Percentiles rank a stretch among this genome's conserved stretches.
phyloP scores from a whole-genome alignment of 92 coral and sea anemone genomes.

The Porites evermanni region DNA sequence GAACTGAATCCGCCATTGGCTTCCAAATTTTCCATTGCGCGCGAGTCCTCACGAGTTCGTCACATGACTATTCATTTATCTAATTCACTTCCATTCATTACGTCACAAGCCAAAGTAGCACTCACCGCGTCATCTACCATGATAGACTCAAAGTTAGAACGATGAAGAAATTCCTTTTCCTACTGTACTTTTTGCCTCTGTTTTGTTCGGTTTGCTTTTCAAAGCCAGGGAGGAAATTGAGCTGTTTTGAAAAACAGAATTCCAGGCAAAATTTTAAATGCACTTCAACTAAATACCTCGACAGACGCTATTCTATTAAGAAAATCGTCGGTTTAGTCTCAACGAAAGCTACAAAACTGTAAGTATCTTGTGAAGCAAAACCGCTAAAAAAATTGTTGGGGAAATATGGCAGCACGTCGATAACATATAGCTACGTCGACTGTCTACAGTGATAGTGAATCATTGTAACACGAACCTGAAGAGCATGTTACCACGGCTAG shows the following conservation, averaged over 20 bases:
- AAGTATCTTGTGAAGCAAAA: neutral
- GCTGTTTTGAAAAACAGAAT: neutral
- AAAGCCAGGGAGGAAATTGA: neutral
- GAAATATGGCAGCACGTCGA: too few relatives aligned
- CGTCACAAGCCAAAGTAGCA: neutral
- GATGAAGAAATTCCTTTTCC: neutral
- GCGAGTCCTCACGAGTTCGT: neutral
- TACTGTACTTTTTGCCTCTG: neutral
- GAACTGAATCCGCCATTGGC: too few relatives aligned
- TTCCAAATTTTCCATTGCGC: neutral
- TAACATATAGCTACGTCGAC: too few relatives aligned
- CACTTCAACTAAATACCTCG: neutral
- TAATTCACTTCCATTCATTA: neutral
- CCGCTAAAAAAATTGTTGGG: neutral
- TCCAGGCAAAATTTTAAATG: neutral
- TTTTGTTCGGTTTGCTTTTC: neutral
- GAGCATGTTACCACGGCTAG: too few relatives aligned
- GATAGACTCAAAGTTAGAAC: neutral
- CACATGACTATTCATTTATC: neutral
- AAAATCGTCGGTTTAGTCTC: neutral
- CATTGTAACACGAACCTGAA: too few relatives aligned
- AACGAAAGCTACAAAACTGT: neutral
- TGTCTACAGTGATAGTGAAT: too few relatives aligned
- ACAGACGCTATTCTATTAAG: neutral
- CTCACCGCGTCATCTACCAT: too few relatives aligned